A percentile compares a stretch with the other conserved stretches of the same genome.
These are phyloP conservation scores for Tympanoctomys barrerae DNA, from an alignment of 2,797 vertebrate species.

Conservation along the genomic window DNA sequence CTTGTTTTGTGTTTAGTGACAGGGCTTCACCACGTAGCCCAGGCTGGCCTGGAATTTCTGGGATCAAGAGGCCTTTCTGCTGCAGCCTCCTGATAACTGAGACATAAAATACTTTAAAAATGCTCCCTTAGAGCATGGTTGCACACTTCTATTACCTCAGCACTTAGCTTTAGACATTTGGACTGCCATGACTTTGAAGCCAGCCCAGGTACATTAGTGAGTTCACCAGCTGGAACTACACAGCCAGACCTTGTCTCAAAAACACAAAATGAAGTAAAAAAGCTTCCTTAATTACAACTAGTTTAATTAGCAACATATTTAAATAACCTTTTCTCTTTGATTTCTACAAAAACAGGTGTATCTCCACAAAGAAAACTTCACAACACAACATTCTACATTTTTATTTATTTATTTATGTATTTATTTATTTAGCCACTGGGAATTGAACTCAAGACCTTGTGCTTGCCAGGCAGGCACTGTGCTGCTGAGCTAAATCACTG, in stretches of 20 bases:
- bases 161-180: not conserved
- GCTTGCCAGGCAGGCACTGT: no score
- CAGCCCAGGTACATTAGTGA: not conserved
- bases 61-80: not conserved
- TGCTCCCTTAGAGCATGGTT: not conserved
- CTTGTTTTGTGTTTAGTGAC: not conserved
- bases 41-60: not conserved
- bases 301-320: constrained; percentile 44
- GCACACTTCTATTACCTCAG: not conserved
- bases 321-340: not conserved
- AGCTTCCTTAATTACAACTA: not conserved
- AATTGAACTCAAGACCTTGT: no score
- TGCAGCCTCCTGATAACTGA: not conserved
- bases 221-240: not conserved
- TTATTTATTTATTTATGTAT: not conserved
- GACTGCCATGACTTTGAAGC: not conserved
- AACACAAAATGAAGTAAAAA: not conserved
- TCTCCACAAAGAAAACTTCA: constrained; percentile 21
- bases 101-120: not conserved
- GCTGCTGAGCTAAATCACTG: no score
- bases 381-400: not conserved
- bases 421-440: no score
- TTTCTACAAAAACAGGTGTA: constrained; percentile 23
- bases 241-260: not conserved
- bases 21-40: not conserved